Evolutionary conservation across 2,888 invertebrate species (phyloP), one percentile per base, ranked within the genome.

Genomic region (Leucoptera coffeella): DNA sequence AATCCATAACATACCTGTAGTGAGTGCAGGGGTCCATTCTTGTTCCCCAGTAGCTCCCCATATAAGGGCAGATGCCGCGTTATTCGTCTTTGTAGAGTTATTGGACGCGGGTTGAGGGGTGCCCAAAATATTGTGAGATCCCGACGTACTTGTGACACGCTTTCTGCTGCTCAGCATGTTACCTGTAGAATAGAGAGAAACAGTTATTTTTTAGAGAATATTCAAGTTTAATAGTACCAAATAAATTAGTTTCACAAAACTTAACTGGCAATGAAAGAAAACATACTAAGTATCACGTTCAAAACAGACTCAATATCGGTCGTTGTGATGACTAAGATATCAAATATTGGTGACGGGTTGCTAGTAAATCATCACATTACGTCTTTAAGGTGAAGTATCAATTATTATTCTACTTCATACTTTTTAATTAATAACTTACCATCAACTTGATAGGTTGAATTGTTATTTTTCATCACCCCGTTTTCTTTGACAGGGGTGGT

Each of bases 11-110:
- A 31, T 31, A 91, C 94, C 94, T 65, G 94, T 95, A 3, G 93
- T 94, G 31, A 94, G 74, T 14, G 91, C 92, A 0, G 94, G 93
- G 2, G 93, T 93, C 95, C 95, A 95, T 52, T 94, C 93, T 53
- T 95, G 94, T 53, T 95, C 94, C 19, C 94, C 94, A 1, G 94
- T 94, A 3, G 91, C 91, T 13, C 94, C 94, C 93, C 94, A 94
- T 24, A 91, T 67, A 15, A 87, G 60, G 0, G 87, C 85, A 26
- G 85, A 69, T 1, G 69, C 58, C 1, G 67, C 64, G 36, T 72
- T 67, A 17, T 17, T 17, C 0, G 65, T 65, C 1, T 61, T 54
- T 21, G 61, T 52, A 1, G 56, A 51, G 0, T 56, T 38, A 34
- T 0, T 42, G 35, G 2, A 46, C 44, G 7, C 50, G 29, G 23